These are phyloP conservation scores for Sylvilagus floridanus DNA, from an alignment of 2,797 vertebrate species.

Conservation along the genomic window DNA sequence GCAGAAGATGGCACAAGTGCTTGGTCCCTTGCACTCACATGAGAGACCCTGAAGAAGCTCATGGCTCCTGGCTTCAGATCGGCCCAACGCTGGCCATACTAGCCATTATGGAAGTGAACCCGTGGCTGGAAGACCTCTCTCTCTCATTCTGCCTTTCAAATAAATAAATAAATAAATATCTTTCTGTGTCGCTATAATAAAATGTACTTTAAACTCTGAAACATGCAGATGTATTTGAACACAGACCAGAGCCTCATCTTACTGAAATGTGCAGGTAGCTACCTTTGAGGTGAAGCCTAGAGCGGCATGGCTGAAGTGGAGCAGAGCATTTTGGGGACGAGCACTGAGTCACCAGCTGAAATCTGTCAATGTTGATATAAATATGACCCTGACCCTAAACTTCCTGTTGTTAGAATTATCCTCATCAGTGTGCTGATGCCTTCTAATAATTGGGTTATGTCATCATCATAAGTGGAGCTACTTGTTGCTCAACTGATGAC, in stretches of 20 bases:
- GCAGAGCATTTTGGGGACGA: not conserved
- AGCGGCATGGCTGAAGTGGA: not conserved
- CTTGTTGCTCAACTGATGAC: not conserved
- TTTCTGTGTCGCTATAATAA: conserved; percentile 70
- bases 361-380: not conserved
- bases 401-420: conserved; percentile 49
- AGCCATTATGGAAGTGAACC: too few species aligned
- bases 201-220: conserved; percentile 55
- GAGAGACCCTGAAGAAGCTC: too few species aligned
- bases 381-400: not conserved
- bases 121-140: too few species aligned
- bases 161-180: too few species aligned
- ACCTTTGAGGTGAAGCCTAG: conserved; percentile 7
- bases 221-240: not conserved
- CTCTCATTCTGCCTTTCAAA: too few species aligned
- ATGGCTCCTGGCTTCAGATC: too few species aligned
- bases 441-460: conserved; percentile 1
- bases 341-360: not conserved
- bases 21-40: too few species aligned
- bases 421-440: not conserved
- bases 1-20: too few species aligned
- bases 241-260: not conserved
- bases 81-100: too few species aligned
- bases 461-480: conserved; percentile 12
- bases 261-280: conserved; percentile 5